Conservation (phyloP, 2,888 invertebrate genomes). For the Deroplatys truncata region DNA sequence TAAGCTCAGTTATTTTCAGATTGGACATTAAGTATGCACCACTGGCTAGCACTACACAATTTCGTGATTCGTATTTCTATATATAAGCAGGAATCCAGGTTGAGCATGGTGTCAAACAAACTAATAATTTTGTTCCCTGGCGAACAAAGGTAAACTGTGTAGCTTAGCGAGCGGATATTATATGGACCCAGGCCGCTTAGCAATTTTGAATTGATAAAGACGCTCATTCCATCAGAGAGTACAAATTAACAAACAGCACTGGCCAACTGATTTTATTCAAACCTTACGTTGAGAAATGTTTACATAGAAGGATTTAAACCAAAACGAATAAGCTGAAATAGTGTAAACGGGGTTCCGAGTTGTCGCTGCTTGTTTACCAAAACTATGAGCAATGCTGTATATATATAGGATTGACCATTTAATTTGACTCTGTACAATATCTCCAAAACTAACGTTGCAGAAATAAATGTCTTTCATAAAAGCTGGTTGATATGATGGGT, state of each 20-base stretch:
- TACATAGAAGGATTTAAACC: background rate
- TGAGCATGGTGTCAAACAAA: background rate
- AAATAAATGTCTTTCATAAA: too few species aligned
- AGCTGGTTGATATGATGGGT: too few species aligned
- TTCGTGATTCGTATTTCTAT: background rate
- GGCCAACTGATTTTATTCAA: background rate
- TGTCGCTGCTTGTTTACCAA: background rate
- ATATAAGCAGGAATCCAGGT: background rate
- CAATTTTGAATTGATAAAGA: background rate
- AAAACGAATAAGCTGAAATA: background rate
- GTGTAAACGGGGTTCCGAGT: background rate
- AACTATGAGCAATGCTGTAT: background rate
- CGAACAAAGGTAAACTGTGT: background rate
- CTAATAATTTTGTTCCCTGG: background rate
- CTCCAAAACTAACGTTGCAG: too few species aligned
- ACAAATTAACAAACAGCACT: background rate
- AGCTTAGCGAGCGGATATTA: background rate
- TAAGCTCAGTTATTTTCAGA: too few species aligned
- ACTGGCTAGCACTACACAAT: background rate
- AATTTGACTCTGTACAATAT: too few species aligned
- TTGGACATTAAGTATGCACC: too few species aligned
- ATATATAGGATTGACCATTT: too few species aligned
- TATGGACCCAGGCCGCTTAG: background rate
- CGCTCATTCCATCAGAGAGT: background rate
- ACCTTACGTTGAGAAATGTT: background rate